Percentiles rank a stretch among this genome's conserved stretches.
Evolutionary conservation across 53 echinoderm and acorn worm species (phyloP).

Genomic region (Holothuria scabra): DNA sequence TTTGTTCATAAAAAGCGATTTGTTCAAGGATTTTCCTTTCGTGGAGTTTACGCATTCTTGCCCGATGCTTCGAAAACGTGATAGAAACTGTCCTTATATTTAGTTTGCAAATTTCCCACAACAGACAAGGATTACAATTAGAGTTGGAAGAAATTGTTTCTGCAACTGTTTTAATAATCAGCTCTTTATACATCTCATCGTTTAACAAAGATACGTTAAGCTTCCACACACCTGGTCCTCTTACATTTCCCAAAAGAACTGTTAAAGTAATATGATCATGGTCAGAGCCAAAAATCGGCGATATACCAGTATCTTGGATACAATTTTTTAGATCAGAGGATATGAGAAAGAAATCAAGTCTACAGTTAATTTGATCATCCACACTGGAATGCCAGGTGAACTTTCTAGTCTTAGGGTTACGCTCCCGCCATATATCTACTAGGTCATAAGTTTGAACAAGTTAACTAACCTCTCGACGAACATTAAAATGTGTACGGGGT

Average conservation of each 20-base stretch:
- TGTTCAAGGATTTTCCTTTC: background rate
- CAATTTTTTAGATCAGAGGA: too few species aligned
- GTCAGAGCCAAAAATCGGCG: background rate
- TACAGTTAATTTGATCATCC: too few species aligned
- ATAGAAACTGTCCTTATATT: background rate
- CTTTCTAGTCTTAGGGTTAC: too few species aligned
- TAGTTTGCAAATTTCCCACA: background rate
- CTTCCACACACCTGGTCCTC: slow-evolving; percentile 9
- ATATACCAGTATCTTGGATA: background rate
- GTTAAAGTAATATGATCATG: background rate
- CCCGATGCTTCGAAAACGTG: background rate
- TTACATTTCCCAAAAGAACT: background rate
- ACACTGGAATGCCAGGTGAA: too few species aligned
- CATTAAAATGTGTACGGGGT: too few species aligned
- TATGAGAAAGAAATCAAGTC: too few species aligned
- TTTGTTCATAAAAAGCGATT: slow-evolving; percentile 5
- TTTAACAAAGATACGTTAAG: slow-evolving; percentile 1
- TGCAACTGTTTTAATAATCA: background rate
- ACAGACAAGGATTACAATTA: background rate
- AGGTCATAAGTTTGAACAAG: too few species aligned
- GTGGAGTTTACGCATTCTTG: slow-evolving; percentile 8
- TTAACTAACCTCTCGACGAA: too few species aligned
- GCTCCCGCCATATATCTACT: too few species aligned
- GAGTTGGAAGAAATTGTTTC: background rate
- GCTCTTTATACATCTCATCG: background rate